Conservation (phyloP, 2,888 invertebrate species). For the Eupsilia transversa region DNA sequence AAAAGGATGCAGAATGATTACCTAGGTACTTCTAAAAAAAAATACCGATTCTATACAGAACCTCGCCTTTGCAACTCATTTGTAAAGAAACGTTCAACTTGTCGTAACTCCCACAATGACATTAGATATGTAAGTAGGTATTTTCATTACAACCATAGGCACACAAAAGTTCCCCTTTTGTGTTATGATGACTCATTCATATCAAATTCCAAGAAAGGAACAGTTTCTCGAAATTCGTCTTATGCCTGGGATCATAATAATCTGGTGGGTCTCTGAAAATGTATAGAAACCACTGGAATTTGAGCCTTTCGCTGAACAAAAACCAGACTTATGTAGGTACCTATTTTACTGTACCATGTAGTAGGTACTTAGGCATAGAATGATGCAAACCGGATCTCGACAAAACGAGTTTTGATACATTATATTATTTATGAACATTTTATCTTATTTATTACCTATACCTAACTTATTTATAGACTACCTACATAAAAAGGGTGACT, state of each 20-base stretch:
- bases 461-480: conserved; percentile 9
- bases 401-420: conserved; percentile 38
- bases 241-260: not conserved
- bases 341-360: not conserved
- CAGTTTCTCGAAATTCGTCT: not conserved
- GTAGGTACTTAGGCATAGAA: conserved; percentile 17
- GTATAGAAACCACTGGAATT: not conserved
- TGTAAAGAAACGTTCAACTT: not conserved
- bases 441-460: not conserved
- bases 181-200: not conserved
- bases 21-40: not conserved
- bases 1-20: not conserved
- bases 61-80: not conserved
- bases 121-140: too few species aligned
- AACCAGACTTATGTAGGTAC: not conserved
- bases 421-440: conserved; percentile 8
- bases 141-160: conserved; percentile 2
- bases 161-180: conserved; percentile 53
- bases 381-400: conserved; percentile 53
- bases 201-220: conserved; percentile 25
- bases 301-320: conserved; percentile 13
- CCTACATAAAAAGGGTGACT: too few species aligned
- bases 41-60: not conserved
- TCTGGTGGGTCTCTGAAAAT: not conserved
- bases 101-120: not conserved